phyloP scores from a whole-genome alignment of 2,888 invertebrate species.

The Chrysolina americana region DNA sequence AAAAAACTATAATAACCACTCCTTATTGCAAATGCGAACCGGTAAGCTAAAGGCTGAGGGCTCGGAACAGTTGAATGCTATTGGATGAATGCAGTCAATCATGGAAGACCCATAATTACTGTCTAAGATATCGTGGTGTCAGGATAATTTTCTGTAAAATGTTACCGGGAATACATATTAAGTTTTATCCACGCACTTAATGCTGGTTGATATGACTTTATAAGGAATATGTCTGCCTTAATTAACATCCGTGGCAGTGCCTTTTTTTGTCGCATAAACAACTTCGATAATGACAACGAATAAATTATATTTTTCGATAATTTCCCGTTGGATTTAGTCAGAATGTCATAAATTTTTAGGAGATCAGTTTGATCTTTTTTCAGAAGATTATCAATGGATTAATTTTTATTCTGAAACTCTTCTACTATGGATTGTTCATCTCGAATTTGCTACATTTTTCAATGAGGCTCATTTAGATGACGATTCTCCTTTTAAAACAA shows the following conservation, averaged over 20 bases:
- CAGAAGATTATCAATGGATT: too few relatives aligned
- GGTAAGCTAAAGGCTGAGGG: constrained; percentile 51
- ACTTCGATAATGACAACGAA: too few relatives aligned
- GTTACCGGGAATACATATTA: constrained; percentile 45
- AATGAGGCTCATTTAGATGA: too few relatives aligned
- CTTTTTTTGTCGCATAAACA: too few relatives aligned
- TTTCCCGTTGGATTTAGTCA: too few relatives aligned
- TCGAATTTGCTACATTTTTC: too few relatives aligned
- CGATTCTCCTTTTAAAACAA: too few relatives aligned
- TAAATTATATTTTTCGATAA: too few relatives aligned
- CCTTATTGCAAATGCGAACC: constrained; percentile 62
- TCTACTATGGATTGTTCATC: too few relatives aligned
- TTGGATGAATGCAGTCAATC: constrained; percentile 63
- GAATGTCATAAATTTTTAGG: too few relatives aligned
- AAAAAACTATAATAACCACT: constrained; percentile 61
- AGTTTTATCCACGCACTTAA: constrained; percentile 40
- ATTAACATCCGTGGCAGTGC: background rate
- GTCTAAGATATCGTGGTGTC: constrained; percentile 52
- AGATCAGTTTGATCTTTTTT: too few relatives aligned
- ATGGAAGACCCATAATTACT: constrained; percentile 60
- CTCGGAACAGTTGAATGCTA: constrained; percentile 50
- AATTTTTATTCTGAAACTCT: too few relatives aligned
- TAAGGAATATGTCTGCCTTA: constrained; percentile 21
- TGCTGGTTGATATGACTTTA: constrained; percentile 44
- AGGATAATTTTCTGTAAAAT: constrained; percentile 48